Evolutionary conservation across 1,140 invertebrate species (phyloP).

Genomic region (Zophobas morio): DNA sequence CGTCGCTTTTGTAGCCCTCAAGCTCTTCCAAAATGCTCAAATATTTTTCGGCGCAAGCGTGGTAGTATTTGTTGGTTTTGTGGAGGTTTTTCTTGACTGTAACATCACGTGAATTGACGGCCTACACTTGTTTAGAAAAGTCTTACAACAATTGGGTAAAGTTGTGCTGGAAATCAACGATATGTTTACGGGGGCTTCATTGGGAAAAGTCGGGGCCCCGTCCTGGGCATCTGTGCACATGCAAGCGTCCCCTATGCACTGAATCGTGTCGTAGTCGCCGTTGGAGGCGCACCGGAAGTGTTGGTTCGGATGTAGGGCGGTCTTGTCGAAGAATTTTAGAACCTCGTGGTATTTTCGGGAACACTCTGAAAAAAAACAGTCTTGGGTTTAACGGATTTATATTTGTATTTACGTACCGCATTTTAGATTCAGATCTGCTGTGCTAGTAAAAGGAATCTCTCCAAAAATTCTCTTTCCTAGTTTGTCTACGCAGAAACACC

Average conservation of each 20-base stretch:
- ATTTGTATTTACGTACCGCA: conserved; percentile 69
- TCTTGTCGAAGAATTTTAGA: conserved; percentile 54
- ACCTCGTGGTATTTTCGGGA: conserved; percentile 67
- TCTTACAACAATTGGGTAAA: conserved; percentile 72
- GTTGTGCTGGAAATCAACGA: conserved; percentile 64
- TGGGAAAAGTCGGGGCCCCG: conserved; percentile 65
- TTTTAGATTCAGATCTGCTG: conserved; percentile 68
- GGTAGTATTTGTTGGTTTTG: conserved; percentile 66
- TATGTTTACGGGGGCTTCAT: conserved; percentile 65
- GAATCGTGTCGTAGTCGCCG: conserved; percentile 72
- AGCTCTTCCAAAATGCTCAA: conserved; percentile 64
- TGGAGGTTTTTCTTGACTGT: conserved; percentile 63
- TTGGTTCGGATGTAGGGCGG: conserved; percentile 57
- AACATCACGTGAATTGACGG: neutral
- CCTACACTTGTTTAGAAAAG: conserved; percentile 9
- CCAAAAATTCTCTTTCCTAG: conserved; percentile 74
- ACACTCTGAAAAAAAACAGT: conserved; percentile 66
- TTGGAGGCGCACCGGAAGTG: conserved; percentile 69
- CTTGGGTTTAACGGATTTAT: neutral
- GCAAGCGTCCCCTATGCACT: conserved; percentile 71
- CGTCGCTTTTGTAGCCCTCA: conserved; percentile 63
- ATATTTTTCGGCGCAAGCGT: conserved; percentile 68
- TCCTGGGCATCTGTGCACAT: conserved; percentile 71
- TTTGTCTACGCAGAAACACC: conserved; percentile 74
- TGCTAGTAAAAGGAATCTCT: conserved; percentile 69